Evolutionary conservation across 1,140 invertebrate genomes (phyloP), one percentile per base, ranked within the genome.

Genomic region (Macrobrachium nipponense): DNA sequence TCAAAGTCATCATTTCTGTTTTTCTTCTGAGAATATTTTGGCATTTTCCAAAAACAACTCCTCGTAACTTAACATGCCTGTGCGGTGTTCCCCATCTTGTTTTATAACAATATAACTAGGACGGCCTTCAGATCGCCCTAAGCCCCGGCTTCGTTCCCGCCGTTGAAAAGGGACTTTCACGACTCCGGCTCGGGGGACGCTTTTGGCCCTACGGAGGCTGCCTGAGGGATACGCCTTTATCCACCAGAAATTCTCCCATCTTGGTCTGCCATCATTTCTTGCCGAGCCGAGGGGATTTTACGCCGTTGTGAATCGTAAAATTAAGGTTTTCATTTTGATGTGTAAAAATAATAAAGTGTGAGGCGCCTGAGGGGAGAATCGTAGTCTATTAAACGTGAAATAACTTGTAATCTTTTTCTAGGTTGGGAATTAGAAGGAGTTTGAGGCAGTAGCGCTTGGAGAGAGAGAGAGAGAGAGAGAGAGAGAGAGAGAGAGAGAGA

Each of bases 291-390:
- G 76, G 76, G 82, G 82, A 79, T 85, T 85, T 85, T 85, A 85
- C 82, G 82, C 82, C 72, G 76, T 79, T 85, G 82, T 85, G 82
- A 85, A 85, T 85, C 82, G 82, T 85, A 85, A 85, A 85, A 85
- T 85, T 85, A 85, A 85, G 75, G 82, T 85, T 85, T 85, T 85
- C 82, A 85, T 85, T 85, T 85, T 85, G 82, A 85, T 85, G 82
- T 79, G 82, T 85, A 85, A 85, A 85, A 85, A 85, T 85, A 85
- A 85, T 85, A 85, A 85, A 85, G 82, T 85, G 82, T 73, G 76
- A 85, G 78, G 82, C 82, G 76, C 82, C 82, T 72, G 60, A 60
- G 82, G 66, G 76, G 76, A 79, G 82, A 78, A 78, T 79, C 82
- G 75, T 79, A 79, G 82, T 85, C 82, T 78, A 79, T 85, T 85